Conservation (phyloP, 1,140 invertebrate species). For the Acromyrmex charruanus region DNA sequence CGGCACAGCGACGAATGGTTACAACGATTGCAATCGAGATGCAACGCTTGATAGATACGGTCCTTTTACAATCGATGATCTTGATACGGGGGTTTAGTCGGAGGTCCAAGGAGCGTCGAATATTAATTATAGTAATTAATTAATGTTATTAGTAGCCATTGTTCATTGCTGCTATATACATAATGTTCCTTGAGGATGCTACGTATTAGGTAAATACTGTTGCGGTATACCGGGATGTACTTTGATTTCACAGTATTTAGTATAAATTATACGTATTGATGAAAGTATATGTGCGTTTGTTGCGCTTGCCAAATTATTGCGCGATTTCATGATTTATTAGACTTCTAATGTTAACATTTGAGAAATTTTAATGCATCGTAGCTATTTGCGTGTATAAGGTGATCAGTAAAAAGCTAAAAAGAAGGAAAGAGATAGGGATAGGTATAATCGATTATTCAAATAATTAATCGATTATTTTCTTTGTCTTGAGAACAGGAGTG, state of each 20-base stretch:
- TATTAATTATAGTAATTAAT: conserved; percentile 65
- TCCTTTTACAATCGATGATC: conserved; percentile 70
- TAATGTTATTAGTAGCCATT: conserved; percentile 78
- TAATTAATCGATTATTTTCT: no score
- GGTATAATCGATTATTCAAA: no score
- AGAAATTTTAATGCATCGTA: not conserved
- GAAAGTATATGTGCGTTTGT: not conserved
- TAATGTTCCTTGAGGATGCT: conserved; percentile 38
- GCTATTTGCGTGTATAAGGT: not conserved
- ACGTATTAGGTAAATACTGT: conserved; percentile 50
- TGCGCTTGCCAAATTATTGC: not conserved
- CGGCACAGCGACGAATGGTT: conserved; percentile 35
- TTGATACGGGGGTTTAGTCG: conserved; percentile 72
- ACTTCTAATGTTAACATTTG: not conserved
- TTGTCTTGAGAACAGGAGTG: no score
- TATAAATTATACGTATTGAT: not conserved
- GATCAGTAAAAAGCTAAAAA: not conserved
- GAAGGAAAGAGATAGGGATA: no score
- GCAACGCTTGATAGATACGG: conserved; percentile 64
- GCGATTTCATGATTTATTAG: not conserved
- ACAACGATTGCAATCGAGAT: conserved; percentile 26
- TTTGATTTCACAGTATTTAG: conserved; percentile 19
- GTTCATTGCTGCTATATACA: conserved; percentile 71
- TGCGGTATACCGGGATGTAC: conserved; percentile 2
- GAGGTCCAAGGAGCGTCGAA: conserved; percentile 72